phyloP scores from a whole-genome alignment of 2,113 vertebrate species.

The Hemibagrus wyckioides region DNA sequence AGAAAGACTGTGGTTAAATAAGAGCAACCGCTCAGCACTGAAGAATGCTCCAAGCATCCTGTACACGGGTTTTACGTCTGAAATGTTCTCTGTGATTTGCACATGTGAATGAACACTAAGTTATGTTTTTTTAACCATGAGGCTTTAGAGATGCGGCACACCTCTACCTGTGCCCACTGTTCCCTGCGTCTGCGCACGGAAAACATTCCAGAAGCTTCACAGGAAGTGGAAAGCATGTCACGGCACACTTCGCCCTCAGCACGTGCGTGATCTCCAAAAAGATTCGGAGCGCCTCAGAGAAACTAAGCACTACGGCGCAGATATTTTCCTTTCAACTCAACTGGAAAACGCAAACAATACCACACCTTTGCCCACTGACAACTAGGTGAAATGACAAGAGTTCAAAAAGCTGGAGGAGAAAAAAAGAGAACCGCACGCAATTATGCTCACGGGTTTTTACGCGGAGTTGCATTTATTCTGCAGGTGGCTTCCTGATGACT shows the following conservation, averaged over 20 bases:
- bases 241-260: not conserved
- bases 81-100: not conserved
- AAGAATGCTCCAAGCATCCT: conserved; percentile 18
- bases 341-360: not conserved
- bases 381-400: not conserved
- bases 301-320: not conserved
- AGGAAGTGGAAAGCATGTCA: conserved; percentile 3
- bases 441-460: not conserved
- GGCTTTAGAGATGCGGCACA: no score
- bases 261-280: not conserved
- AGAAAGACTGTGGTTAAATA: conserved; percentile 33
- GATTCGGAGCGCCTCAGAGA: not conserved
- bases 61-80: not conserved
- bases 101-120: not conserved
- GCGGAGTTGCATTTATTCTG: not conserved
- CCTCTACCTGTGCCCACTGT: not conserved
- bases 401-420: not conserved
- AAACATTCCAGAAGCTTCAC: conserved; percentile 14
- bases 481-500: conserved; percentile 7
- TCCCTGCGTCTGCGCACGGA: not conserved
- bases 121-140: not conserved
- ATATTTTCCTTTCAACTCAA: not conserved
- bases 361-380: not conserved
- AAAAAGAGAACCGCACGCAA: not conserved
- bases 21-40: not conserved